Base-by-base conservation (phyloP, 1,140 invertebrate genomes). In the Holotrichia oblita region DNA sequence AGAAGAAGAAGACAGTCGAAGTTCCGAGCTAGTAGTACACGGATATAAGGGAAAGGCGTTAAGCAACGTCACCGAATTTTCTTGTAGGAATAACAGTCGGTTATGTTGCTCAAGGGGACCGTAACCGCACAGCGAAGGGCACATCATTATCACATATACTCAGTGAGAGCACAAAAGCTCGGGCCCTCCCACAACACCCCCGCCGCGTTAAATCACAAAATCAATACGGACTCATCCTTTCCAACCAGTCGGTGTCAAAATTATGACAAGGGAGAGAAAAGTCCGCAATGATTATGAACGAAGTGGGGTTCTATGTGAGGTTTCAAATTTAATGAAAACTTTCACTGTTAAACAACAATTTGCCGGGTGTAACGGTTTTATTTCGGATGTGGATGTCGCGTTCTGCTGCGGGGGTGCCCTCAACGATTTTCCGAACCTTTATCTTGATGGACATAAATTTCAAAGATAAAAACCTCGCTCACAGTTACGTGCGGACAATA, bases 401-500 rank as follows among this genome's bases (percentile, higher is more conserved):
- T 17, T 7, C 22, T 69, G 22, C 61, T 69, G 20, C 61, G 20
- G 27, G 27, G 27, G 27, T 34, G 27, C 27, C 27, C 27, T 34
- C 27, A 4, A 2, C 27, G 27, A 34, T 34, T 34, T 22, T 69
- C 6, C 61, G 22, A 27, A 69, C 61, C 8, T 69, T 69, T 69
- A 69, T 69, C 61, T 55, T 69, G 61, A 69, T 69, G 61, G 61
- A 69, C 61, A 69, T 69, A 69, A 69, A 69, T 69, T 69, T 69
- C 8, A 69, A 69, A 69, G 61, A 69, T 69, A 69, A 69, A 69
- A 69, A 69, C 10, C 20, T 10, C 59, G 12, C 48, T 34, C 27
- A 34, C 61, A 69, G 61, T 27, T 24, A 27, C 12, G 22, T 22
- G 61, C 22, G 14, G 0, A 69, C 61, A 69, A 69, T 69, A 69